phyloP scores from a whole-genome alignment of 2,888 invertebrate genomes.

The Tolmerus cingulatus region DNA sequence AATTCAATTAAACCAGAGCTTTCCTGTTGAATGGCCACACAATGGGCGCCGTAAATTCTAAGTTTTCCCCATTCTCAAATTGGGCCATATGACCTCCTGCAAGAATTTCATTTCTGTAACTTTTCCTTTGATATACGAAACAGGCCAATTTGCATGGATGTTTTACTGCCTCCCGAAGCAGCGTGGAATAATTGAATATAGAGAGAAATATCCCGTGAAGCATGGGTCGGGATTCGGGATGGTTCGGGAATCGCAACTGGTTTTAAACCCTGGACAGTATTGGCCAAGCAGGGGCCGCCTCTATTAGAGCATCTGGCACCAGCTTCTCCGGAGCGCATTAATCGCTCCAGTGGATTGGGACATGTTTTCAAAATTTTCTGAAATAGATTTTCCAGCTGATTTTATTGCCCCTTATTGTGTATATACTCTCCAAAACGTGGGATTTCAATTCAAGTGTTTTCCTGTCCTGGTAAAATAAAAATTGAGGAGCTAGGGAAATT shows the following conservation, averaged over 20 bases:
- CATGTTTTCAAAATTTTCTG: neutral
- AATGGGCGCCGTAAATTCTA: constrained; percentile 39
- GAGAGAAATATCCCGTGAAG: neutral
- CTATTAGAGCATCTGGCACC: constrained; percentile 8
- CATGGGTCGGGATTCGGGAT: neutral
- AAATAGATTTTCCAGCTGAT: neutral
- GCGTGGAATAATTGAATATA: constrained; percentile 14
- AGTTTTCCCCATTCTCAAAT: neutral
- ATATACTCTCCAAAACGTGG: neutral
- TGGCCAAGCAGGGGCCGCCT: neutral
- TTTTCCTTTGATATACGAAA: constrained; percentile 26
- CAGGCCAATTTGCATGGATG: constrained; percentile 20
- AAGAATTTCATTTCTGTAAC: neutral
- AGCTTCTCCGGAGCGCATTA: neutral
- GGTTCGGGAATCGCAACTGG: neutral
- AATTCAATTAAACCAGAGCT: constrained; percentile 43
- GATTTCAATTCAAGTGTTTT: neutral
- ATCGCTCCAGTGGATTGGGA: neutral
- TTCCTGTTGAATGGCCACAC: constrained; percentile 43
- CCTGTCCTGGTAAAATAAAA: neutral
- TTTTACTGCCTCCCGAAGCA: neutral
- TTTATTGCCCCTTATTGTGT: neutral
- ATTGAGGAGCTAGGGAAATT: neutral
- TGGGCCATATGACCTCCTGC: constrained; percentile 17
- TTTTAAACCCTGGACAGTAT: neutral